Evolutionary conservation across 2,113 vertebrate species (phyloP).

Genomic region (Stictonetta naevosa): DNA sequence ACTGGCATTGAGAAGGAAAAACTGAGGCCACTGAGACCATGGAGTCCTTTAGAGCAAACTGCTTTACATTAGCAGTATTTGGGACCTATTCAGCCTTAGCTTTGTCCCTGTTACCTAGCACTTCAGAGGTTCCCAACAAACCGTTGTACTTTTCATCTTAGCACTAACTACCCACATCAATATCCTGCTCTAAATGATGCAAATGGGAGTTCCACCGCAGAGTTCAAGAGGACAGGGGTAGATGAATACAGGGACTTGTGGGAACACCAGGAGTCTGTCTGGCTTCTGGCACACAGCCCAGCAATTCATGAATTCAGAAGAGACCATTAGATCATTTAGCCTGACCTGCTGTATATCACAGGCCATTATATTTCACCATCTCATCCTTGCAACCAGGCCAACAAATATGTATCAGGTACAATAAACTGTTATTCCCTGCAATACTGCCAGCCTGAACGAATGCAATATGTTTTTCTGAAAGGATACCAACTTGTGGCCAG

Average conservation of each 20-base stretch:
- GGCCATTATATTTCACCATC: conserved; percentile 9
- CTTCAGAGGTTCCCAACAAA: neutral
- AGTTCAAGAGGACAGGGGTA: neutral
- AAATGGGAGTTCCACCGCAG: neutral
- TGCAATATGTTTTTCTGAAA: neutral
- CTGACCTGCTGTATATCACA: conserved; percentile 19
- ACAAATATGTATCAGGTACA: conserved; percentile 21
- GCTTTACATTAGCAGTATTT: neutral
- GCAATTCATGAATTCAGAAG: neutral
- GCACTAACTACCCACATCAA: neutral
- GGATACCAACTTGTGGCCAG: conserved; percentile 20
- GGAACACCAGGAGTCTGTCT: conserved; percentile 30
- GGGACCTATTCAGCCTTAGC: neutral
- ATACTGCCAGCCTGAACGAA: neutral
- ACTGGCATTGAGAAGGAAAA: neutral
- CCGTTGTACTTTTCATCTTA: neutral
- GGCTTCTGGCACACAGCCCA: conserved; percentile 50
- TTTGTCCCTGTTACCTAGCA: neutral
- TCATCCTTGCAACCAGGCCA: neutral
- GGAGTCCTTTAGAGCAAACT: neutral
- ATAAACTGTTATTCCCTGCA: conserved; percentile 5
- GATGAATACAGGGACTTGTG: neutral
- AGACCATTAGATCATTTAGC: conserved; percentile 29
- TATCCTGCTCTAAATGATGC: conserved; percentile 4
- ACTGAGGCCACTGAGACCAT: neutral